Evolutionary conservation across 2,797 vertebrate genomes (phyloP).

Genomic region (Neopelma chrysocephalum): DNA sequence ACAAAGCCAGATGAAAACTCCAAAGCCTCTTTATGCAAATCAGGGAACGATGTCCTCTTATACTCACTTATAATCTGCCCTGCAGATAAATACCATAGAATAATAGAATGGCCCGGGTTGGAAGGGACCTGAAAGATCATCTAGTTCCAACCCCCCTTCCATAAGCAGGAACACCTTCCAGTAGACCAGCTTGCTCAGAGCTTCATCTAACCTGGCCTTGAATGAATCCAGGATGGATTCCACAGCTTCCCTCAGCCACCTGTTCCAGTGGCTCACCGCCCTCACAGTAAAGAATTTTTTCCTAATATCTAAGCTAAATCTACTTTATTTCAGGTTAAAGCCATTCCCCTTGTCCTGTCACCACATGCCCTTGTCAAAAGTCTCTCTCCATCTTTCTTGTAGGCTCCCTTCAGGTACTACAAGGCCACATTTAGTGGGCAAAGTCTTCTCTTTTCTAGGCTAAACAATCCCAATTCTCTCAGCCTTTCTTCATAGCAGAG

Average conservation of each 20-base stretch:
- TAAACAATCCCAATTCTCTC: neutral
- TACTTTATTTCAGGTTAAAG: neutral
- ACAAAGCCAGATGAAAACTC: neutral
- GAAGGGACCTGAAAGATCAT: neutral
- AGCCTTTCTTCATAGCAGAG: neutral
- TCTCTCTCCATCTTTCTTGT: neutral
- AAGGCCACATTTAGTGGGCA: fast-evolving
- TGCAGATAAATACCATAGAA: neutral
- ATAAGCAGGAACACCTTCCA: too few species aligned
- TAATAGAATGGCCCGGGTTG: neutral
- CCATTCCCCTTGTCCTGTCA: neutral
- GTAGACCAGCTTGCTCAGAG: neutral
- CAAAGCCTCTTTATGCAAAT: constrained; percentile 19
- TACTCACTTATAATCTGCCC: neutral
- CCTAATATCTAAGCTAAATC: neutral
- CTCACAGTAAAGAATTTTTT: neutral
- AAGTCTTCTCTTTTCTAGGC: neutral
- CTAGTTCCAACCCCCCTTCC: neutral
- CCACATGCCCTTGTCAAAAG: neutral
- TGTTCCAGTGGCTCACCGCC: neutral
- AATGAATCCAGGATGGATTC: fast-evolving
- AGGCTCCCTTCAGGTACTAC: neutral
- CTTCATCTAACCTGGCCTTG: neutral
- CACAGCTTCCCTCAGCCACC: neutral
- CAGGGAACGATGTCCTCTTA: neutral